Evolutionary conservation across 2,113 vertebrate species (phyloP), one percentile per base, ranked within the genome.

Genomic region (Onychorhynchus coronatus): DNA sequence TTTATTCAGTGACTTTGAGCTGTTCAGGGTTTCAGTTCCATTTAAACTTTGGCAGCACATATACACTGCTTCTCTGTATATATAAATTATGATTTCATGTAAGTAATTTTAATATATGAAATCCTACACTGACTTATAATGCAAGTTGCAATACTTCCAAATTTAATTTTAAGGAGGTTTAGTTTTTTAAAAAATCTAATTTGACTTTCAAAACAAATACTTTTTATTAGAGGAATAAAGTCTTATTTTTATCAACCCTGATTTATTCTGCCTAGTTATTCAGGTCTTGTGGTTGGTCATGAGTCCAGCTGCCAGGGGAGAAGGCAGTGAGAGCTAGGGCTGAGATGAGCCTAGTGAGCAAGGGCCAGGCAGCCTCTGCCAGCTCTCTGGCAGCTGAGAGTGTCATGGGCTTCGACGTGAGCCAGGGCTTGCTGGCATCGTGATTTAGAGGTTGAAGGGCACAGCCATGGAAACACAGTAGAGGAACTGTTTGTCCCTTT

Each of bases 11-110:
- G 74, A 67, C 77, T 91, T 91, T 68, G 70, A 95, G 80, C 35
- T 0, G 0, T 92, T 90, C 53, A 72, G 47, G 89, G 62, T 88
- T 96, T 93, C 92, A 68, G 58, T 79, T 93, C 58, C 68, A 76
- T 91, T 93, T 52, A 88, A 93, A 93, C 61, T 73, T 93, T 90
- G 82, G 58, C 92, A 94, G 78, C 66, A 79, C 93, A 61, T 90
- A 39, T 18, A 37, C 49, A 47, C 30, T 79, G 12, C 58, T 88
- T 79, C 47, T 63, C 42, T 81, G n/a, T 65, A 3, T 28, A 6
- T 73, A 86, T 67, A 71, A 93, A 78, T 85, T 85, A 95, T 63
- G 94, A 82, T 87, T 91, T 91, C 74, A 65, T 12, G 0, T 70
- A 92, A 92, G 67, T 83, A 0, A 73, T 88, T 92, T 95, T 90